phyloP scores from a whole-genome alignment of 1,140 invertebrate species.

The Magallana ariakensis region DNA sequence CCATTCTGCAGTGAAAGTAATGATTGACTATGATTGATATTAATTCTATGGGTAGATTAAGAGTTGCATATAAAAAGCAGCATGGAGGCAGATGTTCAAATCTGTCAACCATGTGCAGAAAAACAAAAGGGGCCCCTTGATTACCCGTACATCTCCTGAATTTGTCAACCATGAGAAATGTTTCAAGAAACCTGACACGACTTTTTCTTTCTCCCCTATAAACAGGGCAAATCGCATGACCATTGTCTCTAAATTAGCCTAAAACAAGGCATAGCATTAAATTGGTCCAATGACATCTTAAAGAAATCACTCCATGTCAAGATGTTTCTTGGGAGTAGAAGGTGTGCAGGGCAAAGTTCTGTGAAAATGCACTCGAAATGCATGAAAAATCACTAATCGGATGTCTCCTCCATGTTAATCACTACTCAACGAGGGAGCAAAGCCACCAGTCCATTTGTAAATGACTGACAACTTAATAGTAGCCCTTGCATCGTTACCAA shows the following conservation, averaged over 20 bases:
- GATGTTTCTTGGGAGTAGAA: slow-evolving; percentile 12
- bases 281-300: neutral
- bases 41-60: neutral
- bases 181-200: neutral
- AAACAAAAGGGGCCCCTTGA: neutral
- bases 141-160: neutral
- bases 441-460: neutral
- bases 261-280: neutral
- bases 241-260: neutral
- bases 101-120: neutral
- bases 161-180: slow-evolving; percentile 4
- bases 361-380: neutral
- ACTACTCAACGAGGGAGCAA: slow-evolving; percentile 8
- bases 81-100: neutral
- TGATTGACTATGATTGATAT: neutral
- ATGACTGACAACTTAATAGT: slow-evolving; percentile 24
- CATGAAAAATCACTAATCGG: slow-evolving; percentile 29
- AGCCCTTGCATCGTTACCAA: neutral
- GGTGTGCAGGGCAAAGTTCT: slow-evolving; percentile 7
- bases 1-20: neutral
- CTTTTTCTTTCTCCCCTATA: neutral
- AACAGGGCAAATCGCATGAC: neutral
- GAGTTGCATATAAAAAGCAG: neutral
- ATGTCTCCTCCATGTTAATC: slow-evolving; percentile 13
- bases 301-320: neutral